Conservation (phyloP, 2,113 vertebrate genomes). For the Siphamia tubifer region DNA sequence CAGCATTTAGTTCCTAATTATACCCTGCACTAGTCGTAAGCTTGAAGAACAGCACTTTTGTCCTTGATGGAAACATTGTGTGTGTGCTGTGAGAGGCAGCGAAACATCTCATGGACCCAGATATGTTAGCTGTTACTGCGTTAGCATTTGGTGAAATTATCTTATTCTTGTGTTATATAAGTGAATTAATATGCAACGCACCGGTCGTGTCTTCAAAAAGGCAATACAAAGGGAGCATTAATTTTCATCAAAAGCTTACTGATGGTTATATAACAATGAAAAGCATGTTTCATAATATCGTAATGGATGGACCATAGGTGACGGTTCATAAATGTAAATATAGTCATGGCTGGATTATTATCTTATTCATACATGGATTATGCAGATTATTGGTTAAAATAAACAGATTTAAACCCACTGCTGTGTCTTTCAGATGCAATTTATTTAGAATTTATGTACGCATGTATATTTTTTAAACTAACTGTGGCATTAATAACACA, state of each 20-base stretch:
- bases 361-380: constrained; percentile 22
- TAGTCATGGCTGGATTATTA: background rate
- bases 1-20: constrained; percentile 84
- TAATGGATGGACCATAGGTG: constrained; percentile 38
- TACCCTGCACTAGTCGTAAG: constrained; percentile 73
- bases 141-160: constrained; percentile 53
- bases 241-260: constrained; percentile 66
- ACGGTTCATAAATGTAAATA: background rate
- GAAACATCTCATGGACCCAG: constrained; percentile 19
- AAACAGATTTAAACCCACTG: constrained; percentile 16
- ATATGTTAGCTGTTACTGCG: constrained; percentile 12
- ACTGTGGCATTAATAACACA: constrained; percentile 15
- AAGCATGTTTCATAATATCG: constrained; percentile 43
- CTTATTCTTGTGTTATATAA: constrained; percentile 54
- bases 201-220: too few species aligned
- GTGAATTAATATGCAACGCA: constrained; percentile 38
- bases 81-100: constrained; percentile 50
- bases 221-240: too few species aligned
- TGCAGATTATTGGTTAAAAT: constrained; percentile 41
- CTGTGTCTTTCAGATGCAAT: constrained; percentile 32
- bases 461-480: background rate
- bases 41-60: constrained; percentile 72
- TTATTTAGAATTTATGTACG: constrained; percentile 4
- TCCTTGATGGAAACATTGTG: constrained; percentile 82
- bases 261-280: constrained; percentile 48